These are phyloP conservation scores for Zaprionus vittiger DNA, from an alignment of 1,140 invertebrate genomes.

Conservation along the genomic window DNA sequence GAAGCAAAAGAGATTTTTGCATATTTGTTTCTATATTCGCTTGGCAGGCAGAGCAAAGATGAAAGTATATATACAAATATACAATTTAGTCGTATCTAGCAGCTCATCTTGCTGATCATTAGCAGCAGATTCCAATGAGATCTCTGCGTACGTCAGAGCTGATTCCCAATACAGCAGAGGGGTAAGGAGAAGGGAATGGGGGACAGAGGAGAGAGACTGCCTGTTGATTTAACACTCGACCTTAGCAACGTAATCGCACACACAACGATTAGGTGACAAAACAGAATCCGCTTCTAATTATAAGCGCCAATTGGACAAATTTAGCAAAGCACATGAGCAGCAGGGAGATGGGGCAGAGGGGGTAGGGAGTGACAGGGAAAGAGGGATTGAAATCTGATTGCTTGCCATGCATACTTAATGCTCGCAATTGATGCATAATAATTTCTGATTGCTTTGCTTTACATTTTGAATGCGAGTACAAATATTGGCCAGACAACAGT, in stretches of 20 bases:
- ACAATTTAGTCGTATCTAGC: neutral
- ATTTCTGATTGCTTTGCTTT: conserved; percentile 13
- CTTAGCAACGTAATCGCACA: conserved; percentile 11
- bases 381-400: neutral
- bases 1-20: neutral
- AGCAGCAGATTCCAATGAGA: neutral
- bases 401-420: neutral
- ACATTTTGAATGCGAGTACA: neutral
- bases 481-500: conserved; percentile 37
- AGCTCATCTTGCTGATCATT: conserved; percentile 5
- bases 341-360: neutral
- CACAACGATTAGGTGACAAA: conserved; percentile 22
- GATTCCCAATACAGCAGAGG: neutral
- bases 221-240: conserved; percentile 10
- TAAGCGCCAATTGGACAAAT: neutral
- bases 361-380: too few species aligned
- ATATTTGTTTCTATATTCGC: conserved; percentile 19
- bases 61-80: neutral
- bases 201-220: neutral
- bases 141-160: conserved; percentile 29
- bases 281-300: conserved; percentile 4
- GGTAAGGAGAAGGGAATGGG: neutral
- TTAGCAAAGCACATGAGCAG: neutral
- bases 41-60: conserved; percentile 8
- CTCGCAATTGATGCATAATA: conserved; percentile 5